Percentiles rank a stretch among this genome's conserved stretches.
Evolutionary conservation across 2,113 vertebrate species (phyloP).

Genomic region (Phrynocephalus versicolor): DNA sequence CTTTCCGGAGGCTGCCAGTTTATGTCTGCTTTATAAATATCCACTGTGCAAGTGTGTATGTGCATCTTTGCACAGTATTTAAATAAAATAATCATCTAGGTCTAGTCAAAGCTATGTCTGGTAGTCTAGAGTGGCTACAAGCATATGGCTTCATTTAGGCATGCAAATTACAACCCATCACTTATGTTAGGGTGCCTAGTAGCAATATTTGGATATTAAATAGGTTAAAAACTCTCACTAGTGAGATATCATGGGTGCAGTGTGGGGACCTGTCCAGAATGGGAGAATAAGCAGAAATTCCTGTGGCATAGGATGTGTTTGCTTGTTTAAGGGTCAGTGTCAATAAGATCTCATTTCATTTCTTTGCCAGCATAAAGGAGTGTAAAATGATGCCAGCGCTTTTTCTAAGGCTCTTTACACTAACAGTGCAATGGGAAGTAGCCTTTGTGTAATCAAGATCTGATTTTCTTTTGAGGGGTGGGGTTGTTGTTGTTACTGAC

Average conservation of each 20-base stretch:
- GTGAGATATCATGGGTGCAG: neutral
- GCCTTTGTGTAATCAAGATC: constrained; percentile 23
- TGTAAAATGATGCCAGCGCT: constrained; percentile 14
- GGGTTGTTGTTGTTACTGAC: neutral
- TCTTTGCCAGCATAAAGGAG: constrained; percentile 4
- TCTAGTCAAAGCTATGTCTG: neutral
- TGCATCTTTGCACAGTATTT: neutral
- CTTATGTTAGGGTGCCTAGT: neutral
- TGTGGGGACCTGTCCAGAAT: neutral
- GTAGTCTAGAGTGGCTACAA: neutral
- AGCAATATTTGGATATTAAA: neutral
- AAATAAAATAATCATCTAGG: constrained; percentile 4
- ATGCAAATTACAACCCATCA: constrained; percentile 15
- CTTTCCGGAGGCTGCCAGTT: neutral
- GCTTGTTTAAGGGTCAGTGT: constrained; percentile 8
- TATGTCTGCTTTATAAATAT: constrained; percentile 13
- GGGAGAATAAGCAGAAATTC: constrained; percentile 1
- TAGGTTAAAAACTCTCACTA: neutral
- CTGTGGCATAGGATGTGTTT: neutral
- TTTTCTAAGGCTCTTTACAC: constrained; percentile 8
- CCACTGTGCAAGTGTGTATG: neutral
- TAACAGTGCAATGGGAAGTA: constrained; percentile 8
- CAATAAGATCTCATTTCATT: constrained; percentile 17
- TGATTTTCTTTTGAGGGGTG: too few species aligned
- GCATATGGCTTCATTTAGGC: neutral